Evolutionary conservation across 2,113 vertebrate genomes (phyloP).

Genomic region (Anhinga rufa): DNA sequence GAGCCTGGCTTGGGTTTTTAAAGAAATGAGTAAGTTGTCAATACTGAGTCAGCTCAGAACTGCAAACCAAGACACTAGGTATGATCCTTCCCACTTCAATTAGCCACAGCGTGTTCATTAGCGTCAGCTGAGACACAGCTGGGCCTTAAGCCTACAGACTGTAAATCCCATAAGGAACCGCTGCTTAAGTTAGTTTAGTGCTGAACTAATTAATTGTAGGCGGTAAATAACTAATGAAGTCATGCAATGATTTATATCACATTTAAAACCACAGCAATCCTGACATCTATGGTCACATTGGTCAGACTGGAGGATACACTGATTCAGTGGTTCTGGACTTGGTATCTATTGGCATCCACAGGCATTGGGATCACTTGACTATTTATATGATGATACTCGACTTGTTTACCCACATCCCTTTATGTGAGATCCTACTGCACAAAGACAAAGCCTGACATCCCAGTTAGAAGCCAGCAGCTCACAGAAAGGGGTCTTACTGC

Average conservation of each 20-base stretch:
- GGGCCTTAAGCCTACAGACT: background rate
- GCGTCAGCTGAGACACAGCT: background rate
- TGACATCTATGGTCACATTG: fast-evolving
- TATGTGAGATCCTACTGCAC: background rate
- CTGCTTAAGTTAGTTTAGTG: background rate
- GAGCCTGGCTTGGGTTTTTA: background rate
- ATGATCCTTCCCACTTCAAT: background rate
- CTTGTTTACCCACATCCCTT: background rate
- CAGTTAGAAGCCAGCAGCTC: background rate
- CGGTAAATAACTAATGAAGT: background rate
- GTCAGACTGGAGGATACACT: fast-evolving
- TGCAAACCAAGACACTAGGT: background rate
- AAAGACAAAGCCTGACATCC: background rate
- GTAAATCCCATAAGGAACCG: background rate
- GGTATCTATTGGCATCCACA: background rate
- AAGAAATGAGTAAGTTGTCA: background rate
- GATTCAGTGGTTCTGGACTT: too few species aligned
- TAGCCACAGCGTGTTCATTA: background rate
- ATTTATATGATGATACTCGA: background rate
- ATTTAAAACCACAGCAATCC: background rate
- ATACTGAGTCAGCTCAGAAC: background rate
- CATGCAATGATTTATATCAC: background rate
- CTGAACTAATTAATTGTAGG: background rate
- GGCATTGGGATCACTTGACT: background rate
- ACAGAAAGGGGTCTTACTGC: background rate